Evolutionary conservation across 2,113 vertebrate genomes (phyloP).

Genomic region (Pycnonotus jocosus): DNA sequence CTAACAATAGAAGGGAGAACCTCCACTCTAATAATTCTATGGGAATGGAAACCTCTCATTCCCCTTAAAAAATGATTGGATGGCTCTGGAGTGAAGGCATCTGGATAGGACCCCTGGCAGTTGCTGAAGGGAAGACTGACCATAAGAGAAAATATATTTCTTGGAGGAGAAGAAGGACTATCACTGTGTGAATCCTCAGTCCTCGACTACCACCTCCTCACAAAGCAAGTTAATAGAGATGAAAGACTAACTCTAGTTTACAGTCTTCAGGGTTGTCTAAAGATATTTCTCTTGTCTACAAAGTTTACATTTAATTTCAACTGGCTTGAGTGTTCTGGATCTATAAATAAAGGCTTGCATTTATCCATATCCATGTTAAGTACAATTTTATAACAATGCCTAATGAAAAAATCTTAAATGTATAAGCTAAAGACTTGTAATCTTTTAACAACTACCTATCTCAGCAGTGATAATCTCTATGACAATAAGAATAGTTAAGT

Average conservation of each 20-base stretch:
- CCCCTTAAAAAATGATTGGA: not conserved
- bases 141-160: not conserved
- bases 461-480: not conserved
- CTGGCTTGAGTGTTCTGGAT: not conserved
- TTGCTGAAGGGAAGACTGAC: not conserved
- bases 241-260: not conserved
- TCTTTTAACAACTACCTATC: not conserved
- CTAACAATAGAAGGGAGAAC: not conserved
- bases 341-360: not conserved
- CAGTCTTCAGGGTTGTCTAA: not conserved
- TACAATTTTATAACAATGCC: not conserved
- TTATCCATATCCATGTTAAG: not conserved
- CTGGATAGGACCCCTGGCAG: rapidly evolving
- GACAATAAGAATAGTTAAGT: not conserved
- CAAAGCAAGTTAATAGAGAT: not conserved
- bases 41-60: not conserved
- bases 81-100: not conserved
- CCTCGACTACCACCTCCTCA: not conserved
- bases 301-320: not conserved
- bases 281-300: not conserved
- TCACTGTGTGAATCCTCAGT: not conserved
- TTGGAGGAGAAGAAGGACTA: not conserved
- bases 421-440: not conserved
- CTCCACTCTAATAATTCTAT: not conserved
- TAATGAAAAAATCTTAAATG: not conserved